Evolutionary conservation across 2,113 vertebrate genomes (phyloP).

Genomic region (Eurystomus gularis): DNA sequence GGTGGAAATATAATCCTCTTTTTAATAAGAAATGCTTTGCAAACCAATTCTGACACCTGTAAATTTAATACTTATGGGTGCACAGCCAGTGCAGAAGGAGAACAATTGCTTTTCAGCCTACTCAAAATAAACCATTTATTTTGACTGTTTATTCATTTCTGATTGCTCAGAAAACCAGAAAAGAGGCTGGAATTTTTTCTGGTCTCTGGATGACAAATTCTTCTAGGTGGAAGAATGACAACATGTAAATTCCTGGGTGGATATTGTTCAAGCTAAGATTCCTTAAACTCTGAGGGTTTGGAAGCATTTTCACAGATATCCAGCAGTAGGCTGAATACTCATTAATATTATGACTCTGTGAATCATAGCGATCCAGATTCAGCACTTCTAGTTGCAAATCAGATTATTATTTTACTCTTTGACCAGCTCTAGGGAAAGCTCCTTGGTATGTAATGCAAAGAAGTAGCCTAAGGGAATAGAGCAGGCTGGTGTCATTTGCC

Average conservation of each 20-base stretch:
- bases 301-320: neutral
- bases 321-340: neutral
- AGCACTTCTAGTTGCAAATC: neutral
- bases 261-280: neutral
- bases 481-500: neutral
- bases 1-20: neutral
- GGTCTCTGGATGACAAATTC: neutral
- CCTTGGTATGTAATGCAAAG: neutral
- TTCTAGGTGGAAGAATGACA: neutral
- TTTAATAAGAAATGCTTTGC: neutral
- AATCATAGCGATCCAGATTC: neutral
- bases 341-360: neutral
- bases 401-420: conserved; percentile 20
- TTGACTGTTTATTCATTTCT: neutral
- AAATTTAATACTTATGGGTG: neutral
- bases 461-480: neutral
- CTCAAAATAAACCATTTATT: neutral
- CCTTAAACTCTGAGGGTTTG: neutral
- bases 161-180: neutral
- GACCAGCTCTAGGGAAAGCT: neutral
- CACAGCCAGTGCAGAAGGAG: neutral
- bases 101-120: neutral
- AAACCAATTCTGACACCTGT: neutral
- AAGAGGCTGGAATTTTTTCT: neutral
- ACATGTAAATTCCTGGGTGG: neutral